A percentile compares a stretch with the other conserved stretches of the same genome.
phyloP scores from a whole-genome alignment of 92 coral and sea anemone genomes.

The Parazoanthus swiftii region DNA sequence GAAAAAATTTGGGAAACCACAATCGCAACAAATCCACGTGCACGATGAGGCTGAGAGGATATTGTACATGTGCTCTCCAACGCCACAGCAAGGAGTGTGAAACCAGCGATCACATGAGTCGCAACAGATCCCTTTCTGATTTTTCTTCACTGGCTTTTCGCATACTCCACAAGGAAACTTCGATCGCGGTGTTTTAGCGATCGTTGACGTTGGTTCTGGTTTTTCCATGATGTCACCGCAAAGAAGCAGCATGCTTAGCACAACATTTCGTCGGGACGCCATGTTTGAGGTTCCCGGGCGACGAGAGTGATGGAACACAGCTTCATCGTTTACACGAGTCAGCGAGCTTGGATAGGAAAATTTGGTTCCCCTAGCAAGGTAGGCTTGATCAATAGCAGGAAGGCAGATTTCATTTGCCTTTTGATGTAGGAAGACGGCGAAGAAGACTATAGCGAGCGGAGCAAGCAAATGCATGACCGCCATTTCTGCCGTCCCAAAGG shows the following conservation, averaged over 20 bases:
- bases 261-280: background rate
- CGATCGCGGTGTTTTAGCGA: too few species aligned
- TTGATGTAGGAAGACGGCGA: constrained; percentile 3
- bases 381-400: background rate
- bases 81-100: background rate
- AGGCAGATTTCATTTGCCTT: constrained; percentile 11
- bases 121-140: background rate
- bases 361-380: constrained; percentile 1
- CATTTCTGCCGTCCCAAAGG: background rate
- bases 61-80: background rate
- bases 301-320: constrained; percentile 5
- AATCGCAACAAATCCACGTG: background rate
- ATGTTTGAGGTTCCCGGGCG: background rate
- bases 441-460: constrained; percentile 21
- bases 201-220: background rate
- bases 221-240: background rate
- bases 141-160: background rate
- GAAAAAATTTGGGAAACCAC: background rate
- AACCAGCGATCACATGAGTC: background rate
- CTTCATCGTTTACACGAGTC: constrained; percentile 25
- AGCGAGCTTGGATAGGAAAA: constrained; percentile 29
- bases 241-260: background rate
- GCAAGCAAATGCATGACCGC: constrained; percentile 4
- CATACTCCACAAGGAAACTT: too few species aligned
- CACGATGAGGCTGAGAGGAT: background rate